Evolutionary conservation across 2,797 vertebrate species (phyloP), one percentile per base, ranked within the genome.

Genomic region (Bradypodion pumilum): DNA sequence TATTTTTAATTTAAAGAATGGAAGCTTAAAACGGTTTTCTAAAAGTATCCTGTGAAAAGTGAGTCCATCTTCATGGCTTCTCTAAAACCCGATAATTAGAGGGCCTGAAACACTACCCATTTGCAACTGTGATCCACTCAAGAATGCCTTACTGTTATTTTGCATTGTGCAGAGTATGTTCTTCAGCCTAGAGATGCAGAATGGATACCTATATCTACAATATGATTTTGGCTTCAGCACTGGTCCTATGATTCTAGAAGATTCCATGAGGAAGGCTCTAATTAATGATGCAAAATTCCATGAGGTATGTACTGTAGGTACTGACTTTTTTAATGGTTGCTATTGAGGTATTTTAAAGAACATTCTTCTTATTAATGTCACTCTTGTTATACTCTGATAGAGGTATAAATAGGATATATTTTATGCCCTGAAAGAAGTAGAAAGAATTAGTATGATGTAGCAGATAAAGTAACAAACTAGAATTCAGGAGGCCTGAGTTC

Each of bases 281-380:
- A 98, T 99, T 91, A 99, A 99, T 0, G 98, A 99, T 6, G 98
- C 98, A 56, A 97, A 97, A 94, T 99, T 99, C 90, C 98, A 99
- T 21, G 98, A 99, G 98, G 98, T 99, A 95, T 15, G 44, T n/a
- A n/a, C n/a, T n/a, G n/a, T 69, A 69, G 46, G 27, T 69, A 56
- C 8, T 49, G 44, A 27, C 42, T 46, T 79, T 56, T 25, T 66
- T 7, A 16, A 40, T 40, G 3, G 44, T 80, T 80, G 32, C 13
- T 56, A 56, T 27, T 66, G 42, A 7, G 29, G 12, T 79, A 35
- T 25, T 66, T 13, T 25, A 37, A 68, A 25, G 15, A 7, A 13
- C 49, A 44, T 23, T 25, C 27, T n/a, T 76, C 16, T 46, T 44
- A 40, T 29, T 42, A 60, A 23, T 49, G 46, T 32, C 21, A 49